Evolutionary conservation across 2,888 invertebrate genomes (phyloP).

Genomic region (Limenitis arthemis): DNA sequence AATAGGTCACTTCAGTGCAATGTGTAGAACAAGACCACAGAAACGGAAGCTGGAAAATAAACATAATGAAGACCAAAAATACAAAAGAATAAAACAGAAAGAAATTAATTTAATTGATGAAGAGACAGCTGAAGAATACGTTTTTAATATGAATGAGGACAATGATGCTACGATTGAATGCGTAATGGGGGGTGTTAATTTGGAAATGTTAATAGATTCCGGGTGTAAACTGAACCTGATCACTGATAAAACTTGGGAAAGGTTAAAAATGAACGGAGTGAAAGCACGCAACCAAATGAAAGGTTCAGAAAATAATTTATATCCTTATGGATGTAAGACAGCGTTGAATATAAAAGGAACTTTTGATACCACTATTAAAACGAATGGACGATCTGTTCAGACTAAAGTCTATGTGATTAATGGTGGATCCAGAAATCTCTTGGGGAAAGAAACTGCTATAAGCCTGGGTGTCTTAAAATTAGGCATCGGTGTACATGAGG

Average conservation of each 20-base stretch:
- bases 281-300: slow-evolving; percentile 3
- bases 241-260: slow-evolving; percentile 6
- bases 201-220: slow-evolving; percentile 25
- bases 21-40: slow-evolving; percentile 1
- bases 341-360: slow-evolving; percentile 9
- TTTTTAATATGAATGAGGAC: slow-evolving; percentile 16
- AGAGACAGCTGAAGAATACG: background rate
- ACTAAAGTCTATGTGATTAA: slow-evolving; percentile 21
- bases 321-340: slow-evolving; percentile 13
- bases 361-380: slow-evolving; percentile 8
- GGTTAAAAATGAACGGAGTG: slow-evolving; percentile 1
- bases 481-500: slow-evolving; percentile 11
- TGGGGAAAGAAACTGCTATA: slow-evolving; percentile 21
- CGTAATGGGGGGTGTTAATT: slow-evolving; percentile 8
- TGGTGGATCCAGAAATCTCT: slow-evolving; percentile 20
- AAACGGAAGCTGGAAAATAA: background rate
- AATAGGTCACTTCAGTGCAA: slow-evolving; percentile 8
- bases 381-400: background rate
- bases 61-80: background rate
- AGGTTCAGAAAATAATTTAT: slow-evolving; percentile 7
- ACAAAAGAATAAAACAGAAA: background rate
- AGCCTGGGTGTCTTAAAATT: slow-evolving; percentile 19
- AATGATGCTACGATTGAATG: slow-evolving; percentile 4
- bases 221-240: slow-evolving; percentile 13
- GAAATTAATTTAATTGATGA: background rate